Conservation (phyloP, 2,888 invertebrate genomes). For the Girardia tigrina region DNA sequence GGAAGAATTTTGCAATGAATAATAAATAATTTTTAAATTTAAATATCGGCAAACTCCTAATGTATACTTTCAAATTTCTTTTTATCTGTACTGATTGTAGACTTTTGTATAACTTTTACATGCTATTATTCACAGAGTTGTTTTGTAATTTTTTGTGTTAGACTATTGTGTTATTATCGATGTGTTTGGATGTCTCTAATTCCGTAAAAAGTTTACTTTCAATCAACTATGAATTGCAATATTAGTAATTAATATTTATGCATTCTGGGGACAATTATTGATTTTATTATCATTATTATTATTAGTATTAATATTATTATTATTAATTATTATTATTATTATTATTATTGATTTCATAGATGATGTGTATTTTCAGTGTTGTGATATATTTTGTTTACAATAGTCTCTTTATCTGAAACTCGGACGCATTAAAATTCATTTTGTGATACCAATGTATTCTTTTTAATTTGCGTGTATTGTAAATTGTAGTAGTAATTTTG, state of each 20-base stretch:
- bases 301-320: conserved; percentile 18
- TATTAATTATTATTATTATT: not conserved
- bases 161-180: too few relatives aligned
- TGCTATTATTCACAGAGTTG: too few relatives aligned
- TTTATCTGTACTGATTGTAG: too few relatives aligned
- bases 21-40: not conserved
- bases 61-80: conserved; percentile 19
- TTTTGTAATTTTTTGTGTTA: too few relatives aligned
- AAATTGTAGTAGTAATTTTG: not conserved
- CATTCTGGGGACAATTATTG: not conserved
- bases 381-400: conserved; percentile 21
- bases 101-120: too few relatives aligned
- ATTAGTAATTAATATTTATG: not conserved
- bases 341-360: conserved; percentile 18
- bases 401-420: conserved; percentile 8
- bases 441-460: conserved; percentile 14
- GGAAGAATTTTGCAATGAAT: conserved; percentile 23
- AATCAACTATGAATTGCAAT: conserved; percentile 14
- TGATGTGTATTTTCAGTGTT: conserved; percentile 10
- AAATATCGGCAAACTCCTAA: not conserved
- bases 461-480: not conserved
- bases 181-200: not conserved
- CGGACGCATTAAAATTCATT: not conserved
- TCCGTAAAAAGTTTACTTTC: not conserved
- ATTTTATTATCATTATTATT: conserved; percentile 10